Evolutionary conservation across 2,113 vertebrate species (phyloP), one percentile per base, ranked within the genome.

Genomic region (Austrofundulus limnaeus): DNA sequence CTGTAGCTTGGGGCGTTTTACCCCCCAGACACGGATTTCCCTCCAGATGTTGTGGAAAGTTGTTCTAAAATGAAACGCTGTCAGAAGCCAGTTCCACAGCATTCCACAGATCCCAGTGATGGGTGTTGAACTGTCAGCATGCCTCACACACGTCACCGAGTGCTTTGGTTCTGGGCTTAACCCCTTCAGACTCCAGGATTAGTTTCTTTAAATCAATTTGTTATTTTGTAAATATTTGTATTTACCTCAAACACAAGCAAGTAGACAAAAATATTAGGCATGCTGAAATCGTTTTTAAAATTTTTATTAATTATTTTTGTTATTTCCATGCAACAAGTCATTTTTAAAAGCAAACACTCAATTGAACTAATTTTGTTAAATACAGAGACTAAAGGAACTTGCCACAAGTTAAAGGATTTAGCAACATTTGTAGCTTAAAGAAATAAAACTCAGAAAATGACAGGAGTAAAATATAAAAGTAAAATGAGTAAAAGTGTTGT

Each of bases 81-180:
- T 59, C 6, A 49, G 47, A 38, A 73, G 50, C 70, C 2, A 13
- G 70, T 77, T 80, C 45, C 2, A 17, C 63, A 42, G 41, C 72
- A 69, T 77, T 60, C 39, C 39, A 17, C 2, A 7, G 5, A 7
- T 10, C 11, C 8, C 5, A 21, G 3, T 53, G 8, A 41, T 13
- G 39, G 2, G 3, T 28, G 37, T 50, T 45, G 5, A 68, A 51
- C 3, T 20, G 17, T 21, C 5, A 4, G 15, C 3, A 14, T 6
- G 25, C 3, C 2, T 6, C 39, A 41, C 10, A 38, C 0, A 17
- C 17, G 21, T 17, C 23, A n/a, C 17, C 25, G 31, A 13, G n/a
- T n/a, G n/a, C n/a, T 2, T 58, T 25, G 10, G 21, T 43, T 43
- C 23, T 16, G 21, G 3, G 5, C 1, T 16, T 11, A 42, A 54